phyloP scores from a whole-genome alignment of 2,797 vertebrate species.

The Thripadectes ignobilis region DNA sequence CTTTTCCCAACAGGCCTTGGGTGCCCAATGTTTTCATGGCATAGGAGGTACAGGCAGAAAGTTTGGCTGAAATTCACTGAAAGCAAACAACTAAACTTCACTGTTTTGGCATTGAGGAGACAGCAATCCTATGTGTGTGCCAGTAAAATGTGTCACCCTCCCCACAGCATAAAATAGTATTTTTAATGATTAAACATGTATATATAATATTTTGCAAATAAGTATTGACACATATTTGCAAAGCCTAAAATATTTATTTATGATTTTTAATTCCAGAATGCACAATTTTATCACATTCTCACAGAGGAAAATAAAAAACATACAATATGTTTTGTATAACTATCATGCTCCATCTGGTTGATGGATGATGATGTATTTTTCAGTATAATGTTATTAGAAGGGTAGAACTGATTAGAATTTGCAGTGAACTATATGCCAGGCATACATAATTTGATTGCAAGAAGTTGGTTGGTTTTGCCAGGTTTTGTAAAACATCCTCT shows the following conservation, averaged over 20 bases:
- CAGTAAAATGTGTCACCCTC: background rate
- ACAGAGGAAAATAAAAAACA: constrained; percentile 46
- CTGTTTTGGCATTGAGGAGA: background rate
- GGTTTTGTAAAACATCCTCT: constrained; percentile 58
- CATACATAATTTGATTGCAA: constrained; percentile 72
- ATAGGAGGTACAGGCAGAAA: background rate
- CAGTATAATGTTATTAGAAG: constrained; percentile 69
- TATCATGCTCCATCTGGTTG: constrained; percentile 67
- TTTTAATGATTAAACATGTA: background rate
- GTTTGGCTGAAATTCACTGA: background rate
- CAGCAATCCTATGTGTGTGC: background rate
- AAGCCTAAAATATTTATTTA: constrained; percentile 44
- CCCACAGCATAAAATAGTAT: background rate
- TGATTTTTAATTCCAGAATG: constrained; percentile 30
- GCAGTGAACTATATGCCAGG: constrained; percentile 62
- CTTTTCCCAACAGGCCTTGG: background rate
- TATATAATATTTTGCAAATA: constrained; percentile 40
- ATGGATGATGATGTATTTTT: constrained; percentile 68
- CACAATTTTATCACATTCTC: constrained; percentile 32
- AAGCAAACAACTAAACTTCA: background rate
- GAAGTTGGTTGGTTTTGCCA: constrained; percentile 62
- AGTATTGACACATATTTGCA: constrained; percentile 45
- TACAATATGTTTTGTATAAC: constrained; percentile 60
- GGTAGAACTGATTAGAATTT: constrained; percentile 72
- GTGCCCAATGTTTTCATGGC: background rate